Conservation (phyloP, 2,113 vertebrate genomes). For the Microtus ochrogaster region DNA sequence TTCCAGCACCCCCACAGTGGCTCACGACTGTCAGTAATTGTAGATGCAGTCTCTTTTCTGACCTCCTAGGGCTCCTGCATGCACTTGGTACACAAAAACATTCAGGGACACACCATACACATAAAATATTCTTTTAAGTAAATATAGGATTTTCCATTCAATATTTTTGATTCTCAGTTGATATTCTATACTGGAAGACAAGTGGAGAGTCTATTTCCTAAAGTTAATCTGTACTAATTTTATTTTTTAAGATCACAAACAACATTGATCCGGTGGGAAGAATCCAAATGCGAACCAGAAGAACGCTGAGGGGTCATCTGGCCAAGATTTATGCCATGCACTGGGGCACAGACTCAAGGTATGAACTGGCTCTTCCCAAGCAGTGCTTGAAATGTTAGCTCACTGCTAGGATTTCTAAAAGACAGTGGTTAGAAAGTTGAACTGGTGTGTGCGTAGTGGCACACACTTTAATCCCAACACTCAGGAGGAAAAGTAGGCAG, state of each 20-base stretch:
- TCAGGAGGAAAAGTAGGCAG: not conserved
- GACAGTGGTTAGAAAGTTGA: no score
- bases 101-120: not conserved
- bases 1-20: not conserved
- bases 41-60: not conserved
- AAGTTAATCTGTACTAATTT: not conserved
- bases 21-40: not conserved
- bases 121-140: not conserved
- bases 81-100: not conserved
- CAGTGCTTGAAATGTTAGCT: rapidly evolving
- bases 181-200: not conserved
- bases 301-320: slow-evolving; percentile 98
- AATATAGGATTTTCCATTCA: not conserved
- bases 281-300: slow-evolving; percentile 99
- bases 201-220: not conserved
- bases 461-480: not conserved
- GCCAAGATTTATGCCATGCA: slow-evolving; percentile 99
- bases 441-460: not conserved
- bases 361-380: not conserved
- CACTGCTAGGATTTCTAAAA: rapidly evolving
- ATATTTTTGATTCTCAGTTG: not conserved
- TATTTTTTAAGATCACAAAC: slow-evolving; percentile 94
- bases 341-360: slow-evolving; percentile 99
- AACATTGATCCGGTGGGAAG: slow-evolving; percentile 98
- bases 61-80: not conserved